Evolutionary conservation across 1,140 invertebrate species (phyloP), one percentile per base, ranked within the genome.

Genomic region (Drosophila funebris): DNA sequence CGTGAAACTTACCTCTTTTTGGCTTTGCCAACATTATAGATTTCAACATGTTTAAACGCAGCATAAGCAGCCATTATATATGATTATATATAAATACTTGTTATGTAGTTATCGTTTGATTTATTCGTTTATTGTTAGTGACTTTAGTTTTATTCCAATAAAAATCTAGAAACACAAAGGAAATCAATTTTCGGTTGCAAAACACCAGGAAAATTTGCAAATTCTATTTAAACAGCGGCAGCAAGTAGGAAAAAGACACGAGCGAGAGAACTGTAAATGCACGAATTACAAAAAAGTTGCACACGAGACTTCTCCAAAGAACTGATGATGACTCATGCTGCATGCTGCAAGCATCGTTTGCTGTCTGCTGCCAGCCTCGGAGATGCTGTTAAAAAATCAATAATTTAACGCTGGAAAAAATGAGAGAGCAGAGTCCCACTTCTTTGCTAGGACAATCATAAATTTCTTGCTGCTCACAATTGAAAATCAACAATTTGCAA

Each of bases 11-110:
- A 95, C 94, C 94, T 94, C 92, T 94, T 94, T 92, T 95, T 95
- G 89, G 94, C 94, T 91, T 94, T 94, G 90, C 94, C 94, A 78
- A 95, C 94, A 91, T 95, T 94, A 93, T 95, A 94, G 81, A 95
- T 93, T 92, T 95, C 94, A 87, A 95, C 93, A 91, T 95, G 94
- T 92, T 95, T 94, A 92, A 94, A 95, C 73, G 94, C 93, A 85
- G 94, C 94, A 91, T 95, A 95, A 76, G 94, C 94, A 82, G 94
- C 94, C 94, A 95, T 95, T 92, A 88, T 81, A 61, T 69, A n/a
- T 69, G 8, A 70, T 33, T 76, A 22, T 43, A 46, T 62, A 46
- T 57, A 54, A 66, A 61, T 61, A 56, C 33, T 41, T 62, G 39
- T 33, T 71, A 27, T 50, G 24, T 3, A 29, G 20, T 18, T 72